Conservation (phyloP, 2,888 invertebrate species). For the Sipha maydis region DNA sequence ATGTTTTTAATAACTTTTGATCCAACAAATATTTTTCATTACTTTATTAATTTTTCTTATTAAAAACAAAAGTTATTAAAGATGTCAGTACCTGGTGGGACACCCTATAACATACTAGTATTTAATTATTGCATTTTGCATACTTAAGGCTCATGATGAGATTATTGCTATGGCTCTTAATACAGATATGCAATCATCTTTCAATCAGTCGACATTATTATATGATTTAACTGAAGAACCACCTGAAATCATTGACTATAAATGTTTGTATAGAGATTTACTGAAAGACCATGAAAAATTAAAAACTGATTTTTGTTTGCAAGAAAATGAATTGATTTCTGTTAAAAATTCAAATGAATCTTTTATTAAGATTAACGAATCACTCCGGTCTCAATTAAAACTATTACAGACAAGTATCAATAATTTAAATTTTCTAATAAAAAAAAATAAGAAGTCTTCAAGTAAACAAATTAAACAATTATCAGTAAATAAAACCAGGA, state of each 20-base stretch:
- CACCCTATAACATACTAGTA: background rate
- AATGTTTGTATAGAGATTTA: slow-evolving; percentile 23
- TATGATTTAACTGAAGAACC: background rate
- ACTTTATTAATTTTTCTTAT: background rate
- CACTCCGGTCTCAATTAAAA: slow-evolving; percentile 15
- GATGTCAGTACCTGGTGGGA: background rate
- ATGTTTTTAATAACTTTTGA: slow-evolving; percentile 4
- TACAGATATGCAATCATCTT: slow-evolving; percentile 23
- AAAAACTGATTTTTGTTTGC: background rate
- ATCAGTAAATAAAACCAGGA: slow-evolving; percentile 7
- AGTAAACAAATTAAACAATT: slow-evolving; percentile 15
- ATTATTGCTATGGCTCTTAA: slow-evolving; percentile 27
- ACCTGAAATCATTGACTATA: slow-evolving; percentile 14
- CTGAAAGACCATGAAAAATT: slow-evolving; percentile 11
- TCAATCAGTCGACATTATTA: background rate
- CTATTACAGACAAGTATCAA: background rate
- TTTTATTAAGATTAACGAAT: slow-evolving; percentile 22
- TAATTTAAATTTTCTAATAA: slow-evolving; percentile 4
- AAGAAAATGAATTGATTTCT: slow-evolving; percentile 26
- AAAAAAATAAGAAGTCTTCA: background rate
- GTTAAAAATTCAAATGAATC: background rate
- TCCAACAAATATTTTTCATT: slow-evolving; percentile 10
- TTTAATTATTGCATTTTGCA: slow-evolving; percentile 20
- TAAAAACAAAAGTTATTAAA: slow-evolving; percentile 15
- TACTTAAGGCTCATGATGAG: slow-evolving; percentile 34